Conservation (phyloP, 2,797 vertebrate genomes). For the Myioborus miniatus region DNA sequence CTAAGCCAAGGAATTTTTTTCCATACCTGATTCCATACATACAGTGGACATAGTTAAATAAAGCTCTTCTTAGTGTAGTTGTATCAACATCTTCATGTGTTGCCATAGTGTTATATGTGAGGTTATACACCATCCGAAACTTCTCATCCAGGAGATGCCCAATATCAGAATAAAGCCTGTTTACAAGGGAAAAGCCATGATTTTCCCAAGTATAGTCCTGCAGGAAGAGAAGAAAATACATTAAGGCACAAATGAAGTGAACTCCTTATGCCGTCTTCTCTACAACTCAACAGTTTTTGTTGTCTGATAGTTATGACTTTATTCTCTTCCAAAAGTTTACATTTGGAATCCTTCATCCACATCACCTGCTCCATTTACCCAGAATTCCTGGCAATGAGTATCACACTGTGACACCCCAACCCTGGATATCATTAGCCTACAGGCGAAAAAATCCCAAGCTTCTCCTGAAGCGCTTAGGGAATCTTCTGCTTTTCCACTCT, state of each 20-base stretch:
- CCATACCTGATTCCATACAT: conserved; percentile 87
- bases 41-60: conserved; percentile 88
- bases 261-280: not conserved
- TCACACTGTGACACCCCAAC: not conserved
- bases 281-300: not conserved
- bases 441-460: not conserved
- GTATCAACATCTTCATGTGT: conserved; percentile 83
- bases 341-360: not conserved
- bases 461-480: not conserved
- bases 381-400: not conserved
- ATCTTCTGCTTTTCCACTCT: not conserved
- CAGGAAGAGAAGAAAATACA: not conserved
- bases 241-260: not conserved
- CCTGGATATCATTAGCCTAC: not conserved
- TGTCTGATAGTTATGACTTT: not conserved
- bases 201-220: conserved; percentile 89
- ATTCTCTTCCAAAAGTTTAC: not conserved
- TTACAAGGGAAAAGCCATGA: conserved; percentile 86
- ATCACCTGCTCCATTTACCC: not conserved
- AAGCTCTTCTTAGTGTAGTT: conserved; percentile 81
- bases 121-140: conserved; percentile 85
- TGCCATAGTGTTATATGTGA: conserved; percentile 87
- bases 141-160: conserved; percentile 86
- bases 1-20: not conserved
- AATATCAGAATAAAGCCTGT: conserved; percentile 87